Conservation (phyloP, 64 coral and sea anemone species). For the Platygyra sinensis region DNA sequence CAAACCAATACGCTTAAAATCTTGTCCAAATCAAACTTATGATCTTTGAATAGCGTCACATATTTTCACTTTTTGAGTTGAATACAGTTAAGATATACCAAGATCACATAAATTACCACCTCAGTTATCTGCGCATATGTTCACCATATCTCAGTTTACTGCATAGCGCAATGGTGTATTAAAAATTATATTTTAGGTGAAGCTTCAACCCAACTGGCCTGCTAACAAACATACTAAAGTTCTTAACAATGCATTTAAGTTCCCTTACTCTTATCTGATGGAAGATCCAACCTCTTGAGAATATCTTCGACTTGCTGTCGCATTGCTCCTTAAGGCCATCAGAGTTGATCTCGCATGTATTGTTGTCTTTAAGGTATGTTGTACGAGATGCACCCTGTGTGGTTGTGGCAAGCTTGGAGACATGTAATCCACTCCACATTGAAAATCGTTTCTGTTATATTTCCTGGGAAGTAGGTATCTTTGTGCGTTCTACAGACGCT, state of each 20-base stretch:
- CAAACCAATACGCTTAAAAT: too few species aligned
- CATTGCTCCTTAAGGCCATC: neutral
- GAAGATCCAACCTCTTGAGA: conserved; percentile 2
- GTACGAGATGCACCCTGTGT: conserved; percentile 24
- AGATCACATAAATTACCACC: too few species aligned
- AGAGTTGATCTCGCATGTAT: conserved; percentile 8
- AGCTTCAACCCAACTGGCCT: neutral
- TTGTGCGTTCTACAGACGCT: neutral
- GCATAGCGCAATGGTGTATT: neutral
- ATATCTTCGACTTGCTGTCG: neutral
- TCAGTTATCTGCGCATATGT: too few species aligned
- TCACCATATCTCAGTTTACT: neutral
- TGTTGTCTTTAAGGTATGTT: conserved; percentile 2
- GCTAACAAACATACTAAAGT: neutral
- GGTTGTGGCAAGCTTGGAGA: conserved; percentile 3
- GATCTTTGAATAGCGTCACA: too few species aligned
- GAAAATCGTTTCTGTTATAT: neutral
- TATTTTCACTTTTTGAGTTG: too few species aligned
- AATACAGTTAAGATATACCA: too few species aligned
- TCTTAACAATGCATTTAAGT: neutral
- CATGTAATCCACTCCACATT: conserved; percentile 26
- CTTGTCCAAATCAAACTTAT: too few species aligned
- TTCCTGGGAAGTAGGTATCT: neutral
- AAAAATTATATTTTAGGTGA: neutral
- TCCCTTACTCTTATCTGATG: conserved; percentile 32